These are phyloP conservation scores for Grapholita molesta DNA, from an alignment of 1,140 invertebrate genomes.

Conservation along the genomic window DNA sequence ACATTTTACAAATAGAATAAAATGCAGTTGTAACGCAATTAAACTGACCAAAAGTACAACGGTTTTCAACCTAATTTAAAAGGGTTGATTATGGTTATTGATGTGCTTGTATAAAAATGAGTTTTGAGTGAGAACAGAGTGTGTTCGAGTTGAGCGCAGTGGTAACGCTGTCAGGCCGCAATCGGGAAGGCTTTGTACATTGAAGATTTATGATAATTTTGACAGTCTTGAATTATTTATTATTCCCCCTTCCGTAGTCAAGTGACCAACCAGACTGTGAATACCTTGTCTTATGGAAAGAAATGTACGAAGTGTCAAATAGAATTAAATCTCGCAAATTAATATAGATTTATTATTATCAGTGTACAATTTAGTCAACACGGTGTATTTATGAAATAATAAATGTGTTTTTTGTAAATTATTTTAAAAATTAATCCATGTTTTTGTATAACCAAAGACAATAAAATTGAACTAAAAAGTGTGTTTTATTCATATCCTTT, in stretches of 20 bases:
- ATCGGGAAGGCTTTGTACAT: neutral
- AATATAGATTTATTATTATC: constrained; percentile 57
- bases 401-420: constrained; percentile 74
- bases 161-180: neutral
- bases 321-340: constrained; percentile 29
- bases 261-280: neutral
- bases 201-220: neutral
- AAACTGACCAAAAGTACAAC: constrained; percentile 13
- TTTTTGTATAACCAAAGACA: constrained; percentile 77
- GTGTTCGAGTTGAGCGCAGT: neutral
- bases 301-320: constrained; percentile 34
- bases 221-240: neutral
- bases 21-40: neutral
- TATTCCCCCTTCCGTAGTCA: neutral
- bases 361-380: constrained; percentile 71
- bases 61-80: neutral
- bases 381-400: constrained; percentile 68
- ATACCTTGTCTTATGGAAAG: constrained; percentile 8
- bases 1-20: neutral
- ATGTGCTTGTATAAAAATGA: neutral
- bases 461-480: constrained; percentile 74
- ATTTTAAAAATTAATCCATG: constrained; percentile 75
- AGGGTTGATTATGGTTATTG: neutral
- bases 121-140: neutral
- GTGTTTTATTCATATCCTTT: constrained; percentile 39